Evolutionary conservation across 2,113 vertebrate genomes (phyloP).

Genomic region (Esox niger): DNA sequence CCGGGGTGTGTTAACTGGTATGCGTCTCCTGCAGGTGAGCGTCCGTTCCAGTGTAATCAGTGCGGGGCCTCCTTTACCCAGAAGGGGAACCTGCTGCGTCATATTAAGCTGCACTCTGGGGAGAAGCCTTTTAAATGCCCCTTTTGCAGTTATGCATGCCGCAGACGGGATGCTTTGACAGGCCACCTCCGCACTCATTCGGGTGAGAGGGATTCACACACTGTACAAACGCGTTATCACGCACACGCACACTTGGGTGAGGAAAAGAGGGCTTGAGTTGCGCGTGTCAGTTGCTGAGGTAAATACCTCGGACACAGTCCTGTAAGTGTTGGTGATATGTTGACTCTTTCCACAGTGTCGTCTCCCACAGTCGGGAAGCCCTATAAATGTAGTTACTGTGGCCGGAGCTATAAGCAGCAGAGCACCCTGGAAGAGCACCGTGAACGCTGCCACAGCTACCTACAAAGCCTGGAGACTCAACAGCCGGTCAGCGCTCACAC

Average conservation of each 20-base stretch:
- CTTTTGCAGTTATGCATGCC: constrained; percentile 95
- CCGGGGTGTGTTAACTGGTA: constrained; percentile 20
- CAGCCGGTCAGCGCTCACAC: constrained; percentile 76
- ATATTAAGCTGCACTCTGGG: constrained; percentile 96
- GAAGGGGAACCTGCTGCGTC: constrained; percentile 94
- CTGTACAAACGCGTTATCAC: neutral
- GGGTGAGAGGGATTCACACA: constrained; percentile 68
- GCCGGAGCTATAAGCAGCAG: constrained; percentile 96
- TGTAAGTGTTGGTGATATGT: constrained; percentile 8
- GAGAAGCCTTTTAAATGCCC: constrained; percentile 98
- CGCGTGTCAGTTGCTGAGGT: no score
- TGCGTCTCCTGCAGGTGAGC: constrained; percentile 77
- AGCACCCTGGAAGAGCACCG: constrained; percentile 93
- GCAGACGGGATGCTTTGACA: constrained; percentile 88
- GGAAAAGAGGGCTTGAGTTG: no score
- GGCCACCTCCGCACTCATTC: constrained; percentile 96
- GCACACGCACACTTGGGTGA: neutral
- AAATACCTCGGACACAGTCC: neutral
- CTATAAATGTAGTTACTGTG: constrained; percentile 96
- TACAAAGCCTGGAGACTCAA: constrained; percentile 85
- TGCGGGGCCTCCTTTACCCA: constrained; percentile 98
- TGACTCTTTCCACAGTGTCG: constrained; percentile 75
- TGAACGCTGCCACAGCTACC: constrained; percentile 93
- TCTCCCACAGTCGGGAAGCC: constrained; percentile 94
- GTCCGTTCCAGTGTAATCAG: constrained; percentile 97